Evolutionary conservation across 2,888 invertebrate genomes (phyloP), one percentile per base, ranked within the genome.

Genomic region (Leptarthrus brevirostris): DNA sequence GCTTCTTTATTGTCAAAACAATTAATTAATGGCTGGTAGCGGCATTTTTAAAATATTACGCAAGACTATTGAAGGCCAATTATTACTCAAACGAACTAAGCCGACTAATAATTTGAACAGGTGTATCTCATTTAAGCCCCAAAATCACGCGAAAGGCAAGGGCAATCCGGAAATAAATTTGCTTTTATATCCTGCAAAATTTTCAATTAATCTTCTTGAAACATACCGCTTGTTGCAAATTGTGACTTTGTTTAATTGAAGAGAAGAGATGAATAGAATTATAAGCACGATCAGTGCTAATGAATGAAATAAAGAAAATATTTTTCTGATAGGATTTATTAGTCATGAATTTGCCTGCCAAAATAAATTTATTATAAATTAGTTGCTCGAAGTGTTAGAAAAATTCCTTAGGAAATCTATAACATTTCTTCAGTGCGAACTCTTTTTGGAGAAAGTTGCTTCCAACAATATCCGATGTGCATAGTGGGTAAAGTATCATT

Each of bases 71-170:
- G 24, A 20, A 64, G 40, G 47, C 61, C 61, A 40, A 61, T 20
- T 61, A 18, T 61, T 36, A 40, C 12, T 18, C 34, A 40, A 61
- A 40, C 36, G 61, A 61, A 61, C 20, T n/a, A 61, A 36, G 64
- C 64, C 64, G 22, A 64, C n/a, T 6, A 40, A 40, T 64, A 24
- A 47, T 14, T 64, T 24, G 24, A 64, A 40, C 64, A 64, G 64
- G 64, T 64, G 64, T 47, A 64, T 18, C 64, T 64, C 44, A 64
- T 64, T 64, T 64, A 44, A 44, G 44, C 44, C 4, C 10, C 24
- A 47, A 44, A 30, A 44, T 4, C 44, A 5, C 22, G 56, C 30
- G 18, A 24, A 16, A 47, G 47, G 16, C 64, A 64, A 64, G 64
- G 64, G 40, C 49, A 16, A 44, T 44, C 12, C 24, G 64, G 44